phyloP scores from a whole-genome alignment of 2,113 vertebrate species.

The Ptilorrhoa leucosticta region DNA sequence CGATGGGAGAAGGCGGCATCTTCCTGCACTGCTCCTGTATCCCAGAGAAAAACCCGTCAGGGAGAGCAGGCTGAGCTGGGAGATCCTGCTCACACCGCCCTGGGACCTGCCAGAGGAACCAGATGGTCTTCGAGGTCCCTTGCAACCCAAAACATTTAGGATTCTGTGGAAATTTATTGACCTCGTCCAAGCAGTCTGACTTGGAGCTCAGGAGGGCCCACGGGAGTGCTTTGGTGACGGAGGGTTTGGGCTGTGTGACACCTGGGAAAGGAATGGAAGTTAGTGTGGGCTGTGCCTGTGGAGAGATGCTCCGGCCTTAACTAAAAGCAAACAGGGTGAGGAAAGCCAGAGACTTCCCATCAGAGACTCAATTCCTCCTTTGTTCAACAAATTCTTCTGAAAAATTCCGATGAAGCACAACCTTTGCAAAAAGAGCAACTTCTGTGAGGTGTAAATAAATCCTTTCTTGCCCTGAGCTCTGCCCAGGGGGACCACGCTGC shows the following conservation, averaged over 20 bases:
- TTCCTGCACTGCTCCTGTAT: background rate
- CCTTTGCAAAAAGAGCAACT: background rate
- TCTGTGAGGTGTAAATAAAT: conserved; percentile 25
- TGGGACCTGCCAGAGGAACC: accelerated
- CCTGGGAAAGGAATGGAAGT: background rate
- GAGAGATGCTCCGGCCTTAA: background rate
- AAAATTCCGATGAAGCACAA: background rate
- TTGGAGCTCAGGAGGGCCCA: background rate
- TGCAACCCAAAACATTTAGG: background rate
- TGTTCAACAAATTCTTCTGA: background rate
- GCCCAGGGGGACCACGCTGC: background rate
- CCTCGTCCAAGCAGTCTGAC: accelerated
- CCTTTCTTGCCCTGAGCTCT: background rate
- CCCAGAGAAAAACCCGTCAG: background rate
- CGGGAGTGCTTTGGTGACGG: accelerated
- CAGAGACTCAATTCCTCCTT: background rate
- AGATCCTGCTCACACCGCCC: accelerated
- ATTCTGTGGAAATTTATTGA: background rate
- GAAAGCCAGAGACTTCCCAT: background rate
- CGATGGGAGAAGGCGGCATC: background rate
- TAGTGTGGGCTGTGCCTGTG: accelerated
- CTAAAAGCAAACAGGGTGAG: background rate
- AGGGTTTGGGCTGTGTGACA: background rate
- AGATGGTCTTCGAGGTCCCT: background rate
- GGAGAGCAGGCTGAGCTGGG: background rate